These are phyloP conservation scores for Doris montereyensis DNA, from an alignment of 2,888 invertebrate species.

Conservation along the genomic window DNA sequence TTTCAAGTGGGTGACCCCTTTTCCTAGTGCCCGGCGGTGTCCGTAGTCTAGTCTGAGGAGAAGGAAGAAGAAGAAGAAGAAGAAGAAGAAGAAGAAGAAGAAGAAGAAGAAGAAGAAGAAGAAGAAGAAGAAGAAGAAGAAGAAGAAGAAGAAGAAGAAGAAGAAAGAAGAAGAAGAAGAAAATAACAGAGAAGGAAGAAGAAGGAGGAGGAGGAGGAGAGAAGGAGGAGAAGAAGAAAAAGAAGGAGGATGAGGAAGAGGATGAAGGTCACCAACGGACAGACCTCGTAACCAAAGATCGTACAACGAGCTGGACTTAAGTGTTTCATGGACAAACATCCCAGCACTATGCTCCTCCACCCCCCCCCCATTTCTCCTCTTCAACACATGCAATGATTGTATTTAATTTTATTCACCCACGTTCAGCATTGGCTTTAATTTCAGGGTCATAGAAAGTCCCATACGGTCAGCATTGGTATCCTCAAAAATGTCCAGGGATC, in stretches of 20 bases:
- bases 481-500: too few relatives aligned
- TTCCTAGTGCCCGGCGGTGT: too few relatives aligned
- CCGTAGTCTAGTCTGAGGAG: too few relatives aligned
- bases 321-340: neutral
- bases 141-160: neutral
- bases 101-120: neutral
- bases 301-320: neutral
- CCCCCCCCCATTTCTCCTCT: neutral
- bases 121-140: neutral
- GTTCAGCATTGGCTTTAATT: too few relatives aligned
- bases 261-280: neutral
- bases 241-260: too few relatives aligned
- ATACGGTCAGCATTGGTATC: too few relatives aligned
- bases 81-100: neutral
- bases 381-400: constrained; percentile 33
- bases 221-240: neutral
- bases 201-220: neutral
- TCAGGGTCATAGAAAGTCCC: too few relatives aligned
- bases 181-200: neutral
- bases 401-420: too few relatives aligned
- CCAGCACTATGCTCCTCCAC: neutral
- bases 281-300: neutral
- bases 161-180: constrained; percentile 3
- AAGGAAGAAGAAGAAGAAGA: too few relatives aligned
- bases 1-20: too few relatives aligned